phyloP scores from a whole-genome alignment of 2,113 vertebrate species.

The Oreochromis tanganicae region DNA sequence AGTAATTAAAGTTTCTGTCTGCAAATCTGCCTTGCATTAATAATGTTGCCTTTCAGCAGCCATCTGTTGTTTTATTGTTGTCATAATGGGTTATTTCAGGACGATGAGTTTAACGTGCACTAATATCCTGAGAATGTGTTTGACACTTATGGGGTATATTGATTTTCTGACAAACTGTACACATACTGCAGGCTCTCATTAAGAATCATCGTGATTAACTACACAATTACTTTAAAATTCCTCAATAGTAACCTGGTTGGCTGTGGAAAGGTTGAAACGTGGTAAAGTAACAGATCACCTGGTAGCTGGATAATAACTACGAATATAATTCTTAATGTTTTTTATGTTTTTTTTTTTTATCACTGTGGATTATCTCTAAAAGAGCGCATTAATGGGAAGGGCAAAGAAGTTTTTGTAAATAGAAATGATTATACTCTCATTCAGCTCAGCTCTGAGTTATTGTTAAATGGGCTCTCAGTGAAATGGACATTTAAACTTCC shows the following conservation, averaged over 20 bases:
- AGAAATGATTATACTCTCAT: background rate
- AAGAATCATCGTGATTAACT: fast-evolving
- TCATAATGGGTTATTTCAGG: background rate
- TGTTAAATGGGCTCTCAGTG: background rate
- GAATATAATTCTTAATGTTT: background rate
- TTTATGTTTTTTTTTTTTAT: background rate
- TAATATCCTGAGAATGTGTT: background rate
- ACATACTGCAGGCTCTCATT: background rate
- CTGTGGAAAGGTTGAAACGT: background rate
- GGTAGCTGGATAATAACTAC: background rate
- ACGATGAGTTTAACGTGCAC: background rate
- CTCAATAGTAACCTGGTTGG: background rate
- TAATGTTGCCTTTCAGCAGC: background rate
- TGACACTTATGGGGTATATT: background rate
- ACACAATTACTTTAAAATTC: background rate
- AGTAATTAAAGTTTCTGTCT: background rate
- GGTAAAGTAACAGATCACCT: background rate
- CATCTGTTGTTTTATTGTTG: conserved; percentile 16
- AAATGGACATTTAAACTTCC: background rate
- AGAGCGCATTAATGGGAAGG: background rate
- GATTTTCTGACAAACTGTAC: background rate
- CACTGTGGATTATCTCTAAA: background rate
- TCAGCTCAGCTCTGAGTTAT: background rate
- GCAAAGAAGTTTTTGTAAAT: background rate
- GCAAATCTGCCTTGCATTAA: background rate